These are phyloP conservation scores for Protaetia brevitarsis DNA, from an alignment of 1,140 invertebrate genomes.

Conservation along the genomic window DNA sequence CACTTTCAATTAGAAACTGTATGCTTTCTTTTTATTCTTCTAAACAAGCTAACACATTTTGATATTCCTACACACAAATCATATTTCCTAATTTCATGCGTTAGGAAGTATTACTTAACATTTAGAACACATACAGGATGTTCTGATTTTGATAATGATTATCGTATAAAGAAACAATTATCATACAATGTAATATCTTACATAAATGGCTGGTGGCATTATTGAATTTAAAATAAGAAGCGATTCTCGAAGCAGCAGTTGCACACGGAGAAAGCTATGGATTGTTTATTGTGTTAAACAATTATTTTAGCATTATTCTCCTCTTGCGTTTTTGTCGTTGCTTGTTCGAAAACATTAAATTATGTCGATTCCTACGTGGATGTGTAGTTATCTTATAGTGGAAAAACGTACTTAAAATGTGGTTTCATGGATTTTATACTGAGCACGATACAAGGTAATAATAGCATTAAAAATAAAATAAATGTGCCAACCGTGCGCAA, in stretches of 20 bases:
- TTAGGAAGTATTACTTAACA: conserved; percentile 14
- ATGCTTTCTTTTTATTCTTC: too few relatives aligned
- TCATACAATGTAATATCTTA: conserved; percentile 21
- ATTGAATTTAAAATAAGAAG: not conserved
- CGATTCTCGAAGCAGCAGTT: not conserved
- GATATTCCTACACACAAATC: too few relatives aligned
- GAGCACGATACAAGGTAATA: conserved; percentile 8
- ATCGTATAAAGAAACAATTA: conserved; percentile 17
- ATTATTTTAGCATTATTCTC: conserved; percentile 13
- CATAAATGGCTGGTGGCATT: conserved; percentile 12
- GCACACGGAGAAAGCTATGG: not conserved
- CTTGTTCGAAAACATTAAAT: not conserved
- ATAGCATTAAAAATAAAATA: not conserved
- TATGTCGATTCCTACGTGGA: not conserved
- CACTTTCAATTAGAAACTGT: too few relatives aligned
- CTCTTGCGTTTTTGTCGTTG: not conserved
- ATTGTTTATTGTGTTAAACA: not conserved
- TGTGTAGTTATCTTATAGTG: not conserved
- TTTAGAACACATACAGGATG: conserved; percentile 21
- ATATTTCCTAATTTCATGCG: not conserved
- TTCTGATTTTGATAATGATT: conserved; percentile 22
- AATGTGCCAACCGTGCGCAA: too few relatives aligned
- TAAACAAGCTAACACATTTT: too few relatives aligned
- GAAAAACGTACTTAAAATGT: not conserved
- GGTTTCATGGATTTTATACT: not conserved